Evolutionary conservation across 2,113 vertebrate genomes (phyloP).

Genomic region (Pipra filicauda): DNA sequence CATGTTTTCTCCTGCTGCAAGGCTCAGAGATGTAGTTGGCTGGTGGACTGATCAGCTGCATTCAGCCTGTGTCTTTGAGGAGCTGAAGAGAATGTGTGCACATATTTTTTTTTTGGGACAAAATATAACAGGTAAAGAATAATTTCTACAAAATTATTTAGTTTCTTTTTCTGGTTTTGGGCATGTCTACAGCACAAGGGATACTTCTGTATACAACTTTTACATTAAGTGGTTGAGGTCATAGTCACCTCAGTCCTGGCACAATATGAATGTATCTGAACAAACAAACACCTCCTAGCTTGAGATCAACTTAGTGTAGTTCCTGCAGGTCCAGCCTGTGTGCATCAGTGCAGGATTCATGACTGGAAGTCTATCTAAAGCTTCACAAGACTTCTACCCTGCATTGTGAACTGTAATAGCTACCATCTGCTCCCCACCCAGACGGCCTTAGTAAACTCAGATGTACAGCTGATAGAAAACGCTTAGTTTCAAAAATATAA

Average conservation of each 20-base stretch:
- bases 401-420: background rate
- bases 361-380: background rate
- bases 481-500: background rate
- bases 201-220: background rate
- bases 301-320: background rate
- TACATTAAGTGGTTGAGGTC: background rate
- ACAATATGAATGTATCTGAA: background rate
- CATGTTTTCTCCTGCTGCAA: background rate
- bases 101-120: background rate
- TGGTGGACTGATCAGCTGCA: background rate
- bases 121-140: background rate
- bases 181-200: background rate
- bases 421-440: background rate
- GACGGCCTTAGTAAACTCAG: background rate
- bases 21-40: background rate
- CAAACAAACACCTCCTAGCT: background rate
- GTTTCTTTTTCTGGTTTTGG: background rate
- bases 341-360: background rate
- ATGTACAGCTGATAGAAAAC: background rate
- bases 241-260: background rate
- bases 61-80: background rate
- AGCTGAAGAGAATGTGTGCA: background rate
- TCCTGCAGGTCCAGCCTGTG: background rate
- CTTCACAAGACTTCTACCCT: background rate
- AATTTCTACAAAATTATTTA: background rate